phyloP scores from a whole-genome alignment of 2,888 invertebrate species.

The Sphaerophoria rueppellii region DNA sequence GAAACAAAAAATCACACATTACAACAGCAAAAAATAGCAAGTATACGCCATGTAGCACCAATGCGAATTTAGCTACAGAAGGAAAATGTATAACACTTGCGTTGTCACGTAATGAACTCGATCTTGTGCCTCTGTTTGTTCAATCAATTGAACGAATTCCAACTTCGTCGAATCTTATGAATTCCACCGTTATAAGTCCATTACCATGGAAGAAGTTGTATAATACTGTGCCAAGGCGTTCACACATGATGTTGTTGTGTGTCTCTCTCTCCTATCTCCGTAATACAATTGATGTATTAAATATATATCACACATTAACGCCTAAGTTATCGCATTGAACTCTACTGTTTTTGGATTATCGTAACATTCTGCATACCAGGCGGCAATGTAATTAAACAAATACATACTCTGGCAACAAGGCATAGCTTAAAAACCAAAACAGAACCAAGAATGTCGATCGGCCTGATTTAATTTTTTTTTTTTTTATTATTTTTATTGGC shows the following conservation, averaged over 20 bases:
- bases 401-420: conserved; percentile 14
- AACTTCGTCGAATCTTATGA: conserved; percentile 45
- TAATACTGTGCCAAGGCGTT: conserved; percentile 49
- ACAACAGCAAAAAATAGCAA: background rate
- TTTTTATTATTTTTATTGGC: conserved; percentile 11
- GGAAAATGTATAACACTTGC: background rate
- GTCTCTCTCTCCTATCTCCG: no score
- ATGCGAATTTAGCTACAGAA: background rate
- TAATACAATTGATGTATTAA: background rate
- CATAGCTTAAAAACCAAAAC: background rate
- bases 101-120: conserved; percentile 34
- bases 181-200: conserved; percentile 38
- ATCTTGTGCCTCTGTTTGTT: conserved; percentile 7
- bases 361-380: conserved; percentile 19
- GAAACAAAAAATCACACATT: conserved; percentile 18
- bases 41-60: conserved; percentile 24
- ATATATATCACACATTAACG: background rate
- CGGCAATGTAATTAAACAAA: background rate
- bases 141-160: conserved; percentile 41
- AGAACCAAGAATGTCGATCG: background rate
- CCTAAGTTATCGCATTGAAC: conserved; percentile 14
- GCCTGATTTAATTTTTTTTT: conserved; percentile 17
- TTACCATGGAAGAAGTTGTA: conserved; percentile 42
- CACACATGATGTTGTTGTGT: background rate
- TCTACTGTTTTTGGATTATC: conserved; percentile 28